These are phyloP conservation scores for Lycocerus yunnanus DNA, from an alignment of 2,888 invertebrate species.

Conservation along the genomic window DNA sequence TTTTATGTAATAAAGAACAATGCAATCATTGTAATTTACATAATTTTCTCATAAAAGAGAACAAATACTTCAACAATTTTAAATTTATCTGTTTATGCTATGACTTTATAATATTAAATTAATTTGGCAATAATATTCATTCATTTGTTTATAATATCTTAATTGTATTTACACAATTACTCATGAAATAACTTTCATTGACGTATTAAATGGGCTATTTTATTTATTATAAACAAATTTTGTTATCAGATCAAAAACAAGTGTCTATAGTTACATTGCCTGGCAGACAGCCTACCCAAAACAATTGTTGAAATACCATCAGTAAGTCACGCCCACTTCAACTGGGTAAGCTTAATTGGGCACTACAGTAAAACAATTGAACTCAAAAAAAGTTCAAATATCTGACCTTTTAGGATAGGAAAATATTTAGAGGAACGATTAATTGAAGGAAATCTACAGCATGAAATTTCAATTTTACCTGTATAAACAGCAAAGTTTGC, in stretches of 20 bases:
- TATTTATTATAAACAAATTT: background rate
- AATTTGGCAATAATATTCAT: background rate
- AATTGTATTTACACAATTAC: background rate
- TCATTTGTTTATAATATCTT: background rate
- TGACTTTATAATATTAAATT: background rate
- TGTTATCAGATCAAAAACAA: background rate
- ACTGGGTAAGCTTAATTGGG: too few species aligned
- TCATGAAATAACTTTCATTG: background rate
- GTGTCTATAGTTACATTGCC: too few species aligned
- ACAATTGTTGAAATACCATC: background rate
- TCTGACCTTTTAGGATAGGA: background rate
- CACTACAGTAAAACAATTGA: background rate
- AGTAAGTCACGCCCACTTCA: background rate
- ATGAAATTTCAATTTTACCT: constrained; percentile 53
- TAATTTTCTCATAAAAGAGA: background rate
- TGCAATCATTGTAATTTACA: background rate
- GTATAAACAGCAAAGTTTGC: constrained; percentile 98
- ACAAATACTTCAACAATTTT: background rate
- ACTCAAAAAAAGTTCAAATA: background rate
- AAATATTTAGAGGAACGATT: too few species aligned
- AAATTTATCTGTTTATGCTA: background rate
- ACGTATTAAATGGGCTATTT: background rate
- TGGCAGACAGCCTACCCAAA: background rate
- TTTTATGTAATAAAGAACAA: background rate
- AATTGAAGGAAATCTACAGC: too few species aligned